Conservation (phyloP, 2,888 invertebrate species). For the Andrena minutula region DNA sequence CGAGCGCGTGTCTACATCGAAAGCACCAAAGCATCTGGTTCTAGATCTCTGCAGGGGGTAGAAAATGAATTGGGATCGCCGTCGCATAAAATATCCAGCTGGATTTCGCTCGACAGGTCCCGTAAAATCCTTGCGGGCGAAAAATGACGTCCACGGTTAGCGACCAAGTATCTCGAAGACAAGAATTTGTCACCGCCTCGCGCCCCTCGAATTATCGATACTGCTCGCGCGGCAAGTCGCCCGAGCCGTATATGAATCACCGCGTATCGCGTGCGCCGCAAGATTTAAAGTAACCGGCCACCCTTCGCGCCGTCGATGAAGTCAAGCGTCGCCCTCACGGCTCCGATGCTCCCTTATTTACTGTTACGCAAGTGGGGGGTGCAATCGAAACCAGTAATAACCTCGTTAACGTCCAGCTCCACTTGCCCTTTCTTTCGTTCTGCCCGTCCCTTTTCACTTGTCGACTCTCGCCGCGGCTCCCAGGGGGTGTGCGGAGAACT, state of each 20-base stretch:
- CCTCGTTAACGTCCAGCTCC: slow-evolving; percentile 58
- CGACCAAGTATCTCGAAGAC: neutral
- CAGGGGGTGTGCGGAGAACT: slow-evolving; percentile 37
- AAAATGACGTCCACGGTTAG: neutral
- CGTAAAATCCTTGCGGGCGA: neutral
- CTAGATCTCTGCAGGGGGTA: neutral
- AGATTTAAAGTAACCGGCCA: slow-evolving; percentile 27
- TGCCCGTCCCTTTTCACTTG: slow-evolving; percentile 72
- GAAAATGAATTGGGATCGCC: slow-evolving; percentile 18
- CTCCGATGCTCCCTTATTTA: slow-evolving; percentile 53
- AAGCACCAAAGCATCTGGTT: neutral
- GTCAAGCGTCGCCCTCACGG: neutral
- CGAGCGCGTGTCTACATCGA: neutral
- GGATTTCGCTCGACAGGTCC: neutral
- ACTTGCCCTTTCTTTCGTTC: slow-evolving; percentile 44
- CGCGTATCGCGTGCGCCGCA: neutral
- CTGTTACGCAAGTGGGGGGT: slow-evolving; percentile 49
- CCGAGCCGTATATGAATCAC: neutral
- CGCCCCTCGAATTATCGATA: slow-evolving; percentile 14
- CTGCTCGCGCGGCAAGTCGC: neutral
- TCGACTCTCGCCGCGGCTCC: slow-evolving; percentile 45
- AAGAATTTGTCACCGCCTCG: neutral
- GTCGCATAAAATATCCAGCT: neutral
- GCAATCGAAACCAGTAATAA: slow-evolving; percentile 64
- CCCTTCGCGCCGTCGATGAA: neutral